phyloP scores from a whole-genome alignment of 2,888 invertebrate genomes.

The Eurytoma adleriae region DNA sequence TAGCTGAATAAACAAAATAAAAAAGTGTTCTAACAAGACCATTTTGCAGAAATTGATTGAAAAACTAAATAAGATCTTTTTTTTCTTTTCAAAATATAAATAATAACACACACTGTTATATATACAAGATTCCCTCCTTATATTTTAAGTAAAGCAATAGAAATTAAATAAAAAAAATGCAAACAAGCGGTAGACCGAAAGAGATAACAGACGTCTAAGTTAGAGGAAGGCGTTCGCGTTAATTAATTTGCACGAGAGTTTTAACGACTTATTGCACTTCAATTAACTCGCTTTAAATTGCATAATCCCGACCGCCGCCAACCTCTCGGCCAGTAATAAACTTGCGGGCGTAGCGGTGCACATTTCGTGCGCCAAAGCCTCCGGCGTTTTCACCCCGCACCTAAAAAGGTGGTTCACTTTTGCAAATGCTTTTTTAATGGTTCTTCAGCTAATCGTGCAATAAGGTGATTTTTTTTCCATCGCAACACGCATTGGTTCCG shows the following conservation, averaged over 20 bases:
- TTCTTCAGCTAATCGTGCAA: constrained; percentile 28
- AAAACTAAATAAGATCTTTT: too few relatives aligned
- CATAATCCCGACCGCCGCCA: constrained; percentile 60
- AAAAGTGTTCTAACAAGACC: too few relatives aligned
- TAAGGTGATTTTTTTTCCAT: background rate
- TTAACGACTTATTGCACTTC: constrained; percentile 73
- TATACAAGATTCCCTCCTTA: too few relatives aligned
- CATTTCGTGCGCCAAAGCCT: constrained; percentile 30
- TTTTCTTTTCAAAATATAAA: too few relatives aligned
- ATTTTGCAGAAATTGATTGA: too few relatives aligned
- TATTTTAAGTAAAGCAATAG: too few relatives aligned
- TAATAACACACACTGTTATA: too few relatives aligned
- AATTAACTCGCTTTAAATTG: constrained; percentile 71
- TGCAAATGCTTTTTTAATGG: constrained; percentile 15
- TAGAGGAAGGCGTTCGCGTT: constrained; percentile 63
- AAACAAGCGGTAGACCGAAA: too few relatives aligned
- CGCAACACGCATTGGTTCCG: too few relatives aligned
- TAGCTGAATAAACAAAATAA: too few relatives aligned
- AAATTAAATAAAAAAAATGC: too few relatives aligned
- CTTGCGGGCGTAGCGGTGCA: constrained; percentile 28
- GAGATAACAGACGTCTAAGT: too few relatives aligned
- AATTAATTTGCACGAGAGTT: constrained; percentile 72
- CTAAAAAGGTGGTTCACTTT: constrained; percentile 8
- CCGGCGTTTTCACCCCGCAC: constrained; percentile 13
- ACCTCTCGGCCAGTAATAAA: constrained; percentile 46